Evolutionary conservation across 2,113 vertebrate genomes (phyloP).

Genomic region (Origma solitaria): DNA sequence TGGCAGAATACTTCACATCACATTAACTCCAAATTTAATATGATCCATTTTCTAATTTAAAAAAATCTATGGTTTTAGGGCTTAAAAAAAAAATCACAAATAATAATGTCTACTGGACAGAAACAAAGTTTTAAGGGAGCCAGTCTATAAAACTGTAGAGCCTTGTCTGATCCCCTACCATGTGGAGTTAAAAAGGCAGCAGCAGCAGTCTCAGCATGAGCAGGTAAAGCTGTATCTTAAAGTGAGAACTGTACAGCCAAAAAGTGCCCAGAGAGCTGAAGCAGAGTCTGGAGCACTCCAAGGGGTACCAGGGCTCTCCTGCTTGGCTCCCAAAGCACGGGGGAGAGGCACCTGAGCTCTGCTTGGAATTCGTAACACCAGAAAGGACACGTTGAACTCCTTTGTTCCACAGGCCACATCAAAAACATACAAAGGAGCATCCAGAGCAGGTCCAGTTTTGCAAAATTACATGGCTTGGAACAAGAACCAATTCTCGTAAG

Average conservation of each 20-base stretch:
- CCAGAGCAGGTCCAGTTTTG: neutral
- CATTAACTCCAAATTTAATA: neutral
- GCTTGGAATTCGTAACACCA: accelerated
- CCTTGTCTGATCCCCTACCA: neutral
- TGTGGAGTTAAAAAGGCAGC: neutral
- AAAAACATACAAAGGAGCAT: neutral
- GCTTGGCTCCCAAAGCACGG: accelerated
- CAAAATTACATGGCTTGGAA: neutral
- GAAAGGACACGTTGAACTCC: neutral
- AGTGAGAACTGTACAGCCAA: neutral
- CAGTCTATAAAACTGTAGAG: neutral
- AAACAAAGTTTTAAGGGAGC: neutral
- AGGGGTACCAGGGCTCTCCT: neutral
- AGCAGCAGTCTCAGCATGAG: neutral
- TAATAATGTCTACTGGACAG: neutral
- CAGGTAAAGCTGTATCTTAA: neutral
- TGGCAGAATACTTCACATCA: neutral
- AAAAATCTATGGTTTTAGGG: neutral
- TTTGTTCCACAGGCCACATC: neutral
- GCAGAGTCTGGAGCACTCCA: neutral
- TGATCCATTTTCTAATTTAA: neutral
- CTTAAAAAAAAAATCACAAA: neutral
- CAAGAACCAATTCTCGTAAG: neutral
- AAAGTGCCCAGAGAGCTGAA: neutral
- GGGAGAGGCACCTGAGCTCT: neutral